Conservation (phyloP, 2,113 vertebrate genomes). For the Ochotona curzoniae region DNA sequence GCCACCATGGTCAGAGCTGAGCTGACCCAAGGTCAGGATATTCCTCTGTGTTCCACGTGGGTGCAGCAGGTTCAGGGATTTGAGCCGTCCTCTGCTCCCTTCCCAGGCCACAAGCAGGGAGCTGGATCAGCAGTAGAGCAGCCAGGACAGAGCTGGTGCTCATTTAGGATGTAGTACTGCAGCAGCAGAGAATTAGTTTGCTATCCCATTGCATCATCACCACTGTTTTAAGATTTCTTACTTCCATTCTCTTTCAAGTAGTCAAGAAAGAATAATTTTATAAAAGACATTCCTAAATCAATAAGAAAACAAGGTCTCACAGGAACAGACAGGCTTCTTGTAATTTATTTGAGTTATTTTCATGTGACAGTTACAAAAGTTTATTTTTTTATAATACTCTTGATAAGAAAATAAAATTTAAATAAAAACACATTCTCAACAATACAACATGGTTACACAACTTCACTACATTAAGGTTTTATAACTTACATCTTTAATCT, state of each 20-base stretch:
- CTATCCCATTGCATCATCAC: too few relatives aligned
- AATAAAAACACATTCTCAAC: constrained; percentile 90
- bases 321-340: constrained; percentile 72
- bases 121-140: too few relatives aligned
- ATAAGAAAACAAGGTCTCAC: constrained; percentile 49
- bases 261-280: neutral
- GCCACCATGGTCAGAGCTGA: too few relatives aligned
- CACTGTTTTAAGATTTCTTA: neutral
- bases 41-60: too few relatives aligned
- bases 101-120: too few relatives aligned
- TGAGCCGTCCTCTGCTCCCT: too few relatives aligned
- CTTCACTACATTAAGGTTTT: constrained; percentile 82
- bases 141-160: too few relatives aligned
- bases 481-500: constrained; percentile 85
- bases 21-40: too few relatives aligned
- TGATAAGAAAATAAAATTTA: constrained; percentile 91
- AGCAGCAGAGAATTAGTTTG: too few relatives aligned
- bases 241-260: neutral
- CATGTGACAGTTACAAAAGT: constrained; percentile 86
- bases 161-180: too few relatives aligned
- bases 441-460: constrained; percentile 85
- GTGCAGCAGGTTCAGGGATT: too few relatives aligned
- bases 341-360: constrained; percentile 87
- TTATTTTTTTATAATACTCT: constrained; percentile 84
- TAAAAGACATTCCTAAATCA: neutral